Percentiles rank a stretch among this genome's conserved stretches.
Evolutionary conservation across 1,140 invertebrate genomes (phyloP).

Genomic region (Drosophila quadrilineata): DNA sequence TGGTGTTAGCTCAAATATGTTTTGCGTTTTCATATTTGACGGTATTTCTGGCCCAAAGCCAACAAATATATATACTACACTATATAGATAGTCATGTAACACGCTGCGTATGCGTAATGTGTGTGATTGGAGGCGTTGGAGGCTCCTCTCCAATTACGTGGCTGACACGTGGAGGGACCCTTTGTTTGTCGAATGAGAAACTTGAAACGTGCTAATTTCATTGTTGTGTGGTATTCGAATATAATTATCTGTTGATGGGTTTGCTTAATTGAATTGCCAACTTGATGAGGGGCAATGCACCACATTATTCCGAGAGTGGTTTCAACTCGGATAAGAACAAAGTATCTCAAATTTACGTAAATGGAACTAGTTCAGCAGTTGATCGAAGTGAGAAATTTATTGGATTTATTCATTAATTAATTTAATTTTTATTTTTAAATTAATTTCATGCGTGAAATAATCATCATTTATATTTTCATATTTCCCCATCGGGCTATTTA

Average conservation of each 20-base stretch:
- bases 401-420: no score
- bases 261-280: slow-evolving; percentile 32
- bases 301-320: no score
- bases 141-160: slow-evolving; percentile 16
- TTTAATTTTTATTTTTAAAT: background rate
- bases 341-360: no score
- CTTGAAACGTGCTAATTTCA: slow-evolving; percentile 36
- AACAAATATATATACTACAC: slow-evolving; percentile 32
- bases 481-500: slow-evolving; percentile 4
- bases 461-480: background rate
- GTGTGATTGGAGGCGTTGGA: background rate
- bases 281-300: slow-evolving; percentile 1
- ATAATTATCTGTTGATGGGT: slow-evolving; percentile 39
- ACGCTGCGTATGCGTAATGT: slow-evolving; percentile 60
- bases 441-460: background rate
- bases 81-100: no score
- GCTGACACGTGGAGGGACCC: slow-evolving; percentile 10
- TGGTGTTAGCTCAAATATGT: slow-evolving; percentile 60
- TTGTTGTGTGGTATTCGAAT: no score
- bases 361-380: no score
- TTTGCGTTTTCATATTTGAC: slow-evolving; percentile 44
- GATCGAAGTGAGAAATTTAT: no score
- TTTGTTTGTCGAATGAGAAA: slow-evolving; percentile 20
- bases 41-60: slow-evolving; percentile 54
- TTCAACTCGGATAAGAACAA: no score